Evolutionary conservation across 2,888 invertebrate species (phyloP).

Genomic region (Platerodrilus igneus): DNA sequence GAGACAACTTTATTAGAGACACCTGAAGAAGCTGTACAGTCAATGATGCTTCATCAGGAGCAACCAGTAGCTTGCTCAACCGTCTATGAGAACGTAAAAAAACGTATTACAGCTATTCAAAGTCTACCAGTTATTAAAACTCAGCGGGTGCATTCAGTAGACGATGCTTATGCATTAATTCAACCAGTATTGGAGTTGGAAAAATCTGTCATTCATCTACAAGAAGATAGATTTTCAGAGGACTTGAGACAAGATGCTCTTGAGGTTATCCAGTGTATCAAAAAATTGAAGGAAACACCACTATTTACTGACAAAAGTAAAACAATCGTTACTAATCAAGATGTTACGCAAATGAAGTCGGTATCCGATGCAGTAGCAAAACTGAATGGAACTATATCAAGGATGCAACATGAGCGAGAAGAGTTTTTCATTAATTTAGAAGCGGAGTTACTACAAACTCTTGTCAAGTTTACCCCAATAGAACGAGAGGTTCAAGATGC

Average conservation of each 20-base stretch:
- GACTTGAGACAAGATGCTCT: conserved; percentile 38
- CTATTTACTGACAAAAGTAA: conserved; percentile 31
- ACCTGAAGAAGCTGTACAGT: conserved; percentile 8
- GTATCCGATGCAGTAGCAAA: conserved; percentile 37
- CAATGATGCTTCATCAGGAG: neutral
- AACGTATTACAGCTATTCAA: conserved; percentile 38
- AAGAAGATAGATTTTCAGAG: conserved; percentile 32
- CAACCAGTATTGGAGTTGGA: conserved; percentile 39
- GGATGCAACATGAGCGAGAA: conserved; percentile 34
- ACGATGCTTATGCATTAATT: conserved; percentile 27
- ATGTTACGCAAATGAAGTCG: conserved; percentile 36
- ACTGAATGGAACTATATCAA: conserved; percentile 35
- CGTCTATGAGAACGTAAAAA: conserved; percentile 35
- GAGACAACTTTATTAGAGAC: conserved; percentile 10
- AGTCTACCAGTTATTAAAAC: conserved; percentile 35
- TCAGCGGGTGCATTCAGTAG: conserved; percentile 12
- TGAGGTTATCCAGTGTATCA: conserved; percentile 39
- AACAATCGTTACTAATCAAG: conserved; percentile 32
- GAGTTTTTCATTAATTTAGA: conserved; percentile 30
- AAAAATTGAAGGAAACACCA: conserved; percentile 36
- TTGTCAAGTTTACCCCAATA: too few species aligned
- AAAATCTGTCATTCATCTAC: conserved; percentile 36
- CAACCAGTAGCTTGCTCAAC: conserved; percentile 7
- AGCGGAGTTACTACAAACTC: conserved; percentile 37
- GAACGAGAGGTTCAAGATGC: conserved; percentile 38